Evolutionary conservation across 2,797 vertebrate genomes (phyloP).

Genomic region (Rousettus madagascariensis): DNA sequence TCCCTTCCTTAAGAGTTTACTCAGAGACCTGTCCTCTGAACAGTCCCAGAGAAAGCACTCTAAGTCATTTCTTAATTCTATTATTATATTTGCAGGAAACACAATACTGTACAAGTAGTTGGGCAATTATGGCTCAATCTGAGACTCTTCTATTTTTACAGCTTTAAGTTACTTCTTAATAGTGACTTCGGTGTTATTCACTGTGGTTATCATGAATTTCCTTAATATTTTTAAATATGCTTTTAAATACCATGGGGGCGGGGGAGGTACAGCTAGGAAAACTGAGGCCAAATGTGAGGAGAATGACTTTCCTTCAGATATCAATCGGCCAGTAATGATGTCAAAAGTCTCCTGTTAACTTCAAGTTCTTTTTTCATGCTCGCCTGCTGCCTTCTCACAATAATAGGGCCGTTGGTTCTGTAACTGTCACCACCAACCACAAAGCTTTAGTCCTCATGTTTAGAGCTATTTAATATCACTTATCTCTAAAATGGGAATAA

Average conservation of each 20-base stretch:
- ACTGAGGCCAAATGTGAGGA: background rate
- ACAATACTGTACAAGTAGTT: background rate
- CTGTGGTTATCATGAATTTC: background rate
- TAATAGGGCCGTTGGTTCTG: background rate
- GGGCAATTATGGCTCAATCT: background rate
- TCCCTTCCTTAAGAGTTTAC: background rate
- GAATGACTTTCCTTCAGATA: background rate
- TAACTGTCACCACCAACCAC: background rate
- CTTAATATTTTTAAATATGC: background rate
- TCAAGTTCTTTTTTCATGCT: background rate
- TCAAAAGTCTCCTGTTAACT: background rate
- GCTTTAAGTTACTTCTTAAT: background rate
- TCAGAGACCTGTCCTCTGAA: background rate
- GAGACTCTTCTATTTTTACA: background rate
- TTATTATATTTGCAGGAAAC: background rate
- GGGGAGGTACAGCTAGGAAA: background rate
- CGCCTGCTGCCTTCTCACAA: background rate
- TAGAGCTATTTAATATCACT: background rate
- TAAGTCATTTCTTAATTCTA: background rate
- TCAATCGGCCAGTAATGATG: too few species aligned
- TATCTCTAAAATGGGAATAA: background rate
- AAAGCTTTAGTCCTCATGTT: background rate
- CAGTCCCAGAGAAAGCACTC: background rate
- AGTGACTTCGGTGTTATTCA: background rate
- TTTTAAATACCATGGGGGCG: background rate